phyloP scores from a whole-genome alignment of 64 coral and sea anemone genomes.

The Exaiptasia diaphana region DNA sequence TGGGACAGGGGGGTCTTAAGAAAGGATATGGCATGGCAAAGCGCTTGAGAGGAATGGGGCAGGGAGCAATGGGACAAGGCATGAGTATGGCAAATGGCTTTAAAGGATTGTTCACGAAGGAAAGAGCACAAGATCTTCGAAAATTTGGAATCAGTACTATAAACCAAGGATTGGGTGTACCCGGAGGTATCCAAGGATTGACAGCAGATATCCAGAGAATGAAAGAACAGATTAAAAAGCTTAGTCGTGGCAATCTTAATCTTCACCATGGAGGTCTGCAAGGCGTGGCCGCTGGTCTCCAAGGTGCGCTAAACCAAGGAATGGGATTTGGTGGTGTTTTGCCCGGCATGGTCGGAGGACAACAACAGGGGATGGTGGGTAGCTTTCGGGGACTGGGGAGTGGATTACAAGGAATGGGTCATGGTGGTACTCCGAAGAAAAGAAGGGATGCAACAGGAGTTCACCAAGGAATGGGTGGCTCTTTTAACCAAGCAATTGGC shows the following conservation, averaged over 20 bases:
- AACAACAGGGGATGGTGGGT: too few relatives aligned
- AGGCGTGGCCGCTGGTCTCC: constrained; percentile 34
- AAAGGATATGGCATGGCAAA: not conserved
- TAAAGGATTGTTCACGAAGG: not conserved
- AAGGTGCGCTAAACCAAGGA: not conserved
- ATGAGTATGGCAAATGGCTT: not conserved
- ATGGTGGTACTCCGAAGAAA: too few relatives aligned
- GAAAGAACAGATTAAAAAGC: not conserved
- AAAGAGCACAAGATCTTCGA: not conserved
- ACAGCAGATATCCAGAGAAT: not conserved
- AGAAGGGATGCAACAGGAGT: too few relatives aligned
- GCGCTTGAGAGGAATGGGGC: too few relatives aligned
- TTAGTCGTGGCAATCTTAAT: not conserved
- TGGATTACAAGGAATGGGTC: too few relatives aligned
- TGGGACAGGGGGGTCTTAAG: not conserved
- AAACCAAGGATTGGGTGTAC: constrained; percentile 2
- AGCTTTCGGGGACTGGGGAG: too few relatives aligned
- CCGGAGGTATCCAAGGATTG: too few relatives aligned
- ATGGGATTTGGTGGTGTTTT: not conserved
- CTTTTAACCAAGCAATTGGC: too few relatives aligned
- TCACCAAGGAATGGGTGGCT: too few relatives aligned
- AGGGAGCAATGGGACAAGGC: not conserved
- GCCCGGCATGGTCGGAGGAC: not conserved
- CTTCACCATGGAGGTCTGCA: constrained; percentile 13
- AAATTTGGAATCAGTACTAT: not conserved